These are phyloP conservation scores for Thalassoma bifasciatum DNA, from an alignment of 2,113 vertebrate genomes.

Conservation along the genomic window DNA sequence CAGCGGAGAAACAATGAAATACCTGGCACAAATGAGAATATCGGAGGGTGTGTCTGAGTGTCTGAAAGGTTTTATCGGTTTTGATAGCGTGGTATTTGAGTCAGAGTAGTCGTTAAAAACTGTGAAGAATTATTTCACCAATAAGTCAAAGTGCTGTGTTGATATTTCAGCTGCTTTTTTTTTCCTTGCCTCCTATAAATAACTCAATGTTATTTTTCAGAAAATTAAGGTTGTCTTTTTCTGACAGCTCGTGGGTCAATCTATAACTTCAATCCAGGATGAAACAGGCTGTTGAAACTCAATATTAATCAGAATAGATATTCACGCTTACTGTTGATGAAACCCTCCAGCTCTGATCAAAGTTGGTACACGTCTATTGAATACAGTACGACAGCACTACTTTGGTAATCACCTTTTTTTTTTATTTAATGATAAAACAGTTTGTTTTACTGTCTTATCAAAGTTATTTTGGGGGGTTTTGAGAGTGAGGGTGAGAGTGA, in stretches of 20 bases:
- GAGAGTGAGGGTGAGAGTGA: too few species aligned
- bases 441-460: neutral
- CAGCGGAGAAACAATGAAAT: conserved; percentile 46
- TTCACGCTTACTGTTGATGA: neutral
- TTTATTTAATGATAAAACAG: neutral
- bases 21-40: conserved; percentile 62
- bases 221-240: neutral
- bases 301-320: neutral
- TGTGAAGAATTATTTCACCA: conserved; percentile 7
- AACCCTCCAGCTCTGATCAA: neutral
- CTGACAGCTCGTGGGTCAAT: neutral
- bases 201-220: neutral
- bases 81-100: conserved; percentile 44
- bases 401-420: neutral
- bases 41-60: conserved; percentile 28
- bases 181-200: neutral
- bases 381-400: neutral
- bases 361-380: neutral
- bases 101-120: conserved; percentile 28
- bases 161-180: conserved; percentile 13
- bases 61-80: conserved; percentile 39
- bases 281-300: neutral
- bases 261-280: neutral
- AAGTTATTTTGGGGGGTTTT: too few species aligned
- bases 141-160: conserved; percentile 9